Percentiles rank a stretch among this genome's conserved stretches.
Evolutionary conservation across 2,797 vertebrate species (phyloP).

Genomic region (Gallinago solitaria): DNA sequence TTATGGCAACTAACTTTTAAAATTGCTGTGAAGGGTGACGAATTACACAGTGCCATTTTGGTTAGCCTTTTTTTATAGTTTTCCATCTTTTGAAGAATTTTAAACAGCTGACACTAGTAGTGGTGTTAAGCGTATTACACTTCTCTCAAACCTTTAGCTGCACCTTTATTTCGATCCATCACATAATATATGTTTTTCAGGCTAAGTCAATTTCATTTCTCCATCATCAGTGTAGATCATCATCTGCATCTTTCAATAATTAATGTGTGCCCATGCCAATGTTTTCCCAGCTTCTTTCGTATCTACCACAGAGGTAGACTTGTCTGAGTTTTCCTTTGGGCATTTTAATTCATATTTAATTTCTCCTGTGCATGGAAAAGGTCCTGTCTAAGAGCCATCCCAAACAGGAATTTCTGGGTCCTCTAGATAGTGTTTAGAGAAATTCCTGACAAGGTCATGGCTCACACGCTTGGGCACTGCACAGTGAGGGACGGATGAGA

Average conservation of each 20-base stretch:
- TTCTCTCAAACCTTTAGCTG: not conserved
- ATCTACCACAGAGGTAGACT: not conserved
- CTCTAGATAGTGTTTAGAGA: not conserved
- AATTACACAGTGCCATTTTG: not conserved
- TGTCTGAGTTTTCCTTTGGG: not conserved
- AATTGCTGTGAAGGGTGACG: constrained; percentile 9
- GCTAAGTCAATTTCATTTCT: not conserved
- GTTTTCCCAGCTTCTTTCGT: not conserved
- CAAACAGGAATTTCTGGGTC: not conserved
- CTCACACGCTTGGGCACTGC: rapidly evolving
- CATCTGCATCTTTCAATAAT: not conserved
- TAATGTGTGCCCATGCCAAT: not conserved
- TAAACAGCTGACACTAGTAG: not conserved
- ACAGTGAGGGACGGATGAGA: not conserved
- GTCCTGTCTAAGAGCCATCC: not conserved
- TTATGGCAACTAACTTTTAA: constrained; percentile 58
- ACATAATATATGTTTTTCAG: not conserved
- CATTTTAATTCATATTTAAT: not conserved
- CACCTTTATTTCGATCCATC: not conserved
- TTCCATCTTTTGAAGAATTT: constrained; percentile 26
- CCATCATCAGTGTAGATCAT: not conserved
- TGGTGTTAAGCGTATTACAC: not conserved
- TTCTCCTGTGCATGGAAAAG: not conserved
- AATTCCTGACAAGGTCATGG: not conserved
- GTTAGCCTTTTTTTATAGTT: not conserved